Evolutionary conservation across 2,113 vertebrate genomes (phyloP), one percentile per base, ranked within the genome.

Genomic region (Siniperca knerii): DNA sequence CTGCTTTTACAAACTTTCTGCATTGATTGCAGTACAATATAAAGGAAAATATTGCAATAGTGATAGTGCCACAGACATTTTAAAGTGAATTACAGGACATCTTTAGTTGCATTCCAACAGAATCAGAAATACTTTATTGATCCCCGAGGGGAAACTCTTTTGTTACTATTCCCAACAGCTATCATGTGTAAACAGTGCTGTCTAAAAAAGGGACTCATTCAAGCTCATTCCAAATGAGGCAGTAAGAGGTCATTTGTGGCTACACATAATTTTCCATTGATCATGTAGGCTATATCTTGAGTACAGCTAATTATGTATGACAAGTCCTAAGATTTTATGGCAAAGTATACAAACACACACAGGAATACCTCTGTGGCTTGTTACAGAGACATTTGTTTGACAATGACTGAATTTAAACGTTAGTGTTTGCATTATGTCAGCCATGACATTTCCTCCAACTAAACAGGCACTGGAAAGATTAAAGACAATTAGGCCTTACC

Each of bases 401-500:
- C 50, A 64, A 7, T 54, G 48, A 52, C 40, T n/a, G 8, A 66
- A 20, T 60, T 62, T 21, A 54, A 69, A 74, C 70, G 57, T 84
- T 29, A 20, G 18, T 82, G 60, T 92, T 89, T 77, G 52, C 40
- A 50, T 70, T 7, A 73, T 78, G 65, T 87, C 69, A 71, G 60
- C 62, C 62, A 1, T 74, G 82, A 79, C 54, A 90, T 91, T 88
- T 90, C 83, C 90, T 87, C 37, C 73, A 25, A 81, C 21, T 83
- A 58, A 76, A 89, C 78, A 85, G 65, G 58, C 61, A 66, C 0
- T 20, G 29, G 29, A 15, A 44, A 76, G 35, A 85, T 73, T 7
- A 74, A 78, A 84, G 29, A 60, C 23, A 54, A 57, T 12, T 23
- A 29, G 54, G 55, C 48, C 88, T 92, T 91, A 95, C 94, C 92